These are phyloP conservation scores for Argyrosomus regius DNA, from an alignment of 2,797 vertebrate genomes.

Conservation along the genomic window DNA sequence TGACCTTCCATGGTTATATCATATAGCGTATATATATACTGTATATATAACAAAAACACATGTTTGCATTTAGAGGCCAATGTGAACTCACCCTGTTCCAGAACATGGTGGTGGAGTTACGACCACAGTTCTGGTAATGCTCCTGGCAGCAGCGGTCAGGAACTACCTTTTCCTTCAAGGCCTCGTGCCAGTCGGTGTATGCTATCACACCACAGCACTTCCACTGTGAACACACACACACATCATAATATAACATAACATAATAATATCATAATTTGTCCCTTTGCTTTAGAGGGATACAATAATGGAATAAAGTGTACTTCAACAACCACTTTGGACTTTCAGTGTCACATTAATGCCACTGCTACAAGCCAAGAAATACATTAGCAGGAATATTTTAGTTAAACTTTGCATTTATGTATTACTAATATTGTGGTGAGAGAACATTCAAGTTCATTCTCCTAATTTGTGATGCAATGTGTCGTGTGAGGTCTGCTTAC, in stretches of 20 bases:
- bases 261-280: constrained; percentile 28
- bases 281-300: constrained; percentile 15
- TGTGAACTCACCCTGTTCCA: constrained; percentile 90
- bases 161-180: constrained; percentile 93
- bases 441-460: constrained; percentile 17
- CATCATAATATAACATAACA: too few species aligned
- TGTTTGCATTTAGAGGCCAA: background rate
- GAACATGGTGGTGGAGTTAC: constrained; percentile 91
- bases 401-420: constrained; percentile 29
- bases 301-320: constrained; percentile 36
- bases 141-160: constrained; percentile 98
- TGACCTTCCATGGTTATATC: too few species aligned
- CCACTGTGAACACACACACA: constrained; percentile 86
- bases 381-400: constrained; percentile 60
- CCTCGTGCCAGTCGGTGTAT: constrained; percentile 94
- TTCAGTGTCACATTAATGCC: constrained; percentile 46
- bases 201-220: constrained; percentile 96
- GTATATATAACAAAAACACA: background rate
- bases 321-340: constrained; percentile 25
- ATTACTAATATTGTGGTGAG: background rate
- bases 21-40: background rate
- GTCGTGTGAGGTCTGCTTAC: constrained; percentile 71
- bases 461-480: constrained; percentile 2
- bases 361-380: constrained; percentile 30
- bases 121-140: constrained; percentile 96